Evolutionary conservation across 2,888 invertebrate genomes (phyloP).

Genomic region (Eupeodes luniger): DNA sequence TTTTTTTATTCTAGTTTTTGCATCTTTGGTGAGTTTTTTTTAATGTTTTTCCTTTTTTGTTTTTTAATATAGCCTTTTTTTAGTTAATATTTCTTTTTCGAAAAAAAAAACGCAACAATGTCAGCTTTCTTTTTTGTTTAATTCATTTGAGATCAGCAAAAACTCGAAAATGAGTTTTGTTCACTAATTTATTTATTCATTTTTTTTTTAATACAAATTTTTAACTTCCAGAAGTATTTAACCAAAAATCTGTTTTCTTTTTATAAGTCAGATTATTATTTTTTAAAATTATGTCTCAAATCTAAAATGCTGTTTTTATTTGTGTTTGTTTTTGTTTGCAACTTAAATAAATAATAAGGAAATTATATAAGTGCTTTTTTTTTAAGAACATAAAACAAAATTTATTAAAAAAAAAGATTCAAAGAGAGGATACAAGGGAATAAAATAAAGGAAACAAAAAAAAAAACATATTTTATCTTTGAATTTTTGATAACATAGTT

Average conservation of each 20-base stretch:
- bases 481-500: slow-evolving; percentile 71
- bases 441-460: slow-evolving; percentile 33
- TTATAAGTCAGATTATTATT: slow-evolving; percentile 72
- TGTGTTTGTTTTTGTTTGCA: slow-evolving; percentile 41
- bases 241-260: slow-evolving; percentile 71
- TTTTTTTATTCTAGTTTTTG: slow-evolving; percentile 39
- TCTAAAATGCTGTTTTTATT: slow-evolving; percentile 65
- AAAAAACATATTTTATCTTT: slow-evolving; percentile 35
- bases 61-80: slow-evolving; percentile 45
- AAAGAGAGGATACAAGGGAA: slow-evolving; percentile 27
- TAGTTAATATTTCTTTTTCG: slow-evolving; percentile 38
- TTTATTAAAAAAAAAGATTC: slow-evolving; percentile 12
- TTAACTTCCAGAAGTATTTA: slow-evolving; percentile 81
- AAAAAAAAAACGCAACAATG: slow-evolving; percentile 74
- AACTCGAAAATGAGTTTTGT: slow-evolving; percentile 77
- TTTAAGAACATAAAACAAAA: slow-evolving; percentile 9
- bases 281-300: slow-evolving; percentile 69
- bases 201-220: slow-evolving; percentile 75
- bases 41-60: neutral
- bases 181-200: slow-evolving; percentile 60
- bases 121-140: slow-evolving; percentile 68
- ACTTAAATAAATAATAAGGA: slow-evolving; percentile 64
- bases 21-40: slow-evolving; percentile 56
- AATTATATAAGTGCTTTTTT: neutral
- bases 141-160: slow-evolving; percentile 90